Evolutionary conservation across 1,140 invertebrate genomes (phyloP).

Genomic region (Coenobita brevimanus): DNA sequence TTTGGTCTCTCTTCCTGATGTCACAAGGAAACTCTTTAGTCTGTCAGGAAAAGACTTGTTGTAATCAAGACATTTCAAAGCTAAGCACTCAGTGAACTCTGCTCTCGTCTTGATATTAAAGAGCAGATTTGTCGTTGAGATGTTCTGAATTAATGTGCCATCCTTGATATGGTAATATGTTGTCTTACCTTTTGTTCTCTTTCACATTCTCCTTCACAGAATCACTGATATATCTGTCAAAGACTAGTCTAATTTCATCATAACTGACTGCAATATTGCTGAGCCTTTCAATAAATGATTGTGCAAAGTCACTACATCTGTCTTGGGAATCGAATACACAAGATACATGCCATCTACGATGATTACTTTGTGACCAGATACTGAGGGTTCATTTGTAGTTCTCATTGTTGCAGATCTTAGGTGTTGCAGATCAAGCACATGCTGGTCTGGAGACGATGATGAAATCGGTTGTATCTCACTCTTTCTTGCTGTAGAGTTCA

Average conservation of each 20-base stretch:
- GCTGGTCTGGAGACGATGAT: not conserved
- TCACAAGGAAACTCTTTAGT: conserved; percentile 22
- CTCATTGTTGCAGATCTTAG: too few species aligned
- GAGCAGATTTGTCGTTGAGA: conserved; percentile 22
- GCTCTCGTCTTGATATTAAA: conserved; percentile 17
- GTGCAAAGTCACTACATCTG: too few species aligned
- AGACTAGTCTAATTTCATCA: too few species aligned
- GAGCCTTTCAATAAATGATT: too few species aligned
- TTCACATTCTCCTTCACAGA: conserved; percentile 30
- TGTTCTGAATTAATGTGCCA: conserved; percentile 33
- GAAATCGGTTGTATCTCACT: not conserved
- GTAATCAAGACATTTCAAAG: not conserved
- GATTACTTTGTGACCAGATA: too few species aligned
- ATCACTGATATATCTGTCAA: not conserved
- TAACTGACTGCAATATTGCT: too few species aligned
- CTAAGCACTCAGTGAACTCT: conserved; percentile 23
- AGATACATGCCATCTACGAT: too few species aligned
- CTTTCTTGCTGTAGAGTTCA: too few species aligned
- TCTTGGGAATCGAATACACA: too few species aligned
- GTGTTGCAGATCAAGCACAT: too few species aligned
- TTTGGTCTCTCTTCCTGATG: conserved; percentile 25
- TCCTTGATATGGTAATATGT: conserved; percentile 40
- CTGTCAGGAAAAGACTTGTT: not conserved
- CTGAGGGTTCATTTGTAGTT: too few species aligned
- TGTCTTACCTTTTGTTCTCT: conserved; percentile 20